phyloP scores from a whole-genome alignment of 2,113 vertebrate genomes.

The Caranx melampygus region DNA sequence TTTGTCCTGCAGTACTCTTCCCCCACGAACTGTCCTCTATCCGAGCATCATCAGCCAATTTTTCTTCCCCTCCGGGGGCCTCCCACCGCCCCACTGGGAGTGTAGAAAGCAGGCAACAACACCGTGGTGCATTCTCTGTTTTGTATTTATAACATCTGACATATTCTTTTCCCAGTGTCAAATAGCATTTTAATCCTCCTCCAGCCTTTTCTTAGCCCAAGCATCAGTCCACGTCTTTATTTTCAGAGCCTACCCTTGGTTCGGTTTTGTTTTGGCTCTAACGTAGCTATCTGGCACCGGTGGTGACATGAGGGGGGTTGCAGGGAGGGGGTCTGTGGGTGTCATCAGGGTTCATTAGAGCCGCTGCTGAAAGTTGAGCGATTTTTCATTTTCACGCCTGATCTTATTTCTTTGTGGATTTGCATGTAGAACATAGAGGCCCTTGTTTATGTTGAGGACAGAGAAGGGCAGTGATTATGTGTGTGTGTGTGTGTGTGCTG shows the following conservation, averaged over 20 bases:
- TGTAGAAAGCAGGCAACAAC: constrained; percentile 58
- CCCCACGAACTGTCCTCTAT: constrained; percentile 35
- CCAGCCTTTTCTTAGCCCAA: constrained; percentile 49
- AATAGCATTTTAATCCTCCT: constrained; percentile 68
- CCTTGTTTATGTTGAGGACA: constrained; percentile 34
- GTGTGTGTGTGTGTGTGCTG: constrained; percentile 20
- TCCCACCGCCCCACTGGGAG: constrained; percentile 30
- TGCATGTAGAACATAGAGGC: constrained; percentile 58
- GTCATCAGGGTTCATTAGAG: constrained; percentile 58
- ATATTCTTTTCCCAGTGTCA: constrained; percentile 65
- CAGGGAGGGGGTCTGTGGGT: neutral
- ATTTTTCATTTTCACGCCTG: constrained; percentile 55
- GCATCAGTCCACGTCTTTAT: constrained; percentile 55
- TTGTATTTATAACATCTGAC: constrained; percentile 79
- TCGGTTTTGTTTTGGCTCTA: constrained; percentile 11
- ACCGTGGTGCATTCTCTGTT: constrained; percentile 60
- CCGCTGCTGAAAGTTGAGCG: constrained; percentile 53
- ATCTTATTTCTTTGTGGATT: constrained; percentile 73
- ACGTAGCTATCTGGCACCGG: constrained; percentile 32
- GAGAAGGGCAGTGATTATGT: neutral
- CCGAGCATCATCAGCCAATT: constrained; percentile 43
- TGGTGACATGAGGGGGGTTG: neutral
- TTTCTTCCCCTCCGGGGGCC: constrained; percentile 34
- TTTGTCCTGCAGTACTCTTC: constrained; percentile 41
- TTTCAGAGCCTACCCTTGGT: constrained; percentile 34